Conservation (phyloP, 2,797 vertebrate species). For the Sebastes steindachneri region DNA sequence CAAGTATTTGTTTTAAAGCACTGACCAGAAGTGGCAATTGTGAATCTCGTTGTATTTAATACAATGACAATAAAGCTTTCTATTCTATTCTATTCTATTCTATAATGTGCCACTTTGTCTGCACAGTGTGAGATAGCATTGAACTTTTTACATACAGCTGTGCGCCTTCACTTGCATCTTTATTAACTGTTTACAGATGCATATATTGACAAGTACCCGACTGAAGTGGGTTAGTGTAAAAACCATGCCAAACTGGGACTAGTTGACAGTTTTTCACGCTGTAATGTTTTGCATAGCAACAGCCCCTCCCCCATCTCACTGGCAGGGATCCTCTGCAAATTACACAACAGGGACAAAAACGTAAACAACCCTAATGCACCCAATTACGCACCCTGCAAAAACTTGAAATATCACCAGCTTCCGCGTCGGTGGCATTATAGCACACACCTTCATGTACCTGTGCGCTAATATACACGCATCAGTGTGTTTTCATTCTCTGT, state of each 20-base stretch:
- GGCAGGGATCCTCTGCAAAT: slow-evolving; percentile 74
- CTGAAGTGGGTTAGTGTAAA: slow-evolving; percentile 40
- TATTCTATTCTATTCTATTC: no score
- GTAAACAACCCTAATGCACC: slow-evolving; percentile 17
- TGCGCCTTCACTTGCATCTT: not conserved
- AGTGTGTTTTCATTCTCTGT: not conserved
- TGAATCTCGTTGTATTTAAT: no score
- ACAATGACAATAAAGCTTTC: no score
- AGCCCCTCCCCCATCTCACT: slow-evolving; percentile 73
- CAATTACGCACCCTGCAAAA: not conserved
- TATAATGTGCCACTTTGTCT: not conserved
- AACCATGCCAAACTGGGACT: slow-evolving; percentile 41
- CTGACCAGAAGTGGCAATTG: no score
- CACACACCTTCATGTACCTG: accelerated
- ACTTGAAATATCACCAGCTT: accelerated
- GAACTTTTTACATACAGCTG: not conserved
- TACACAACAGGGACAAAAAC: slow-evolving; percentile 45
- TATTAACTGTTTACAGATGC: not conserved
- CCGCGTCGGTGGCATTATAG: accelerated
- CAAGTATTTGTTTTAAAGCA: no score
- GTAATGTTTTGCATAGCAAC: slow-evolving; percentile 89
- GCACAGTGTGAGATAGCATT: not conserved
- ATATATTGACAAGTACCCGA: not conserved
- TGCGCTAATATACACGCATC: accelerated
- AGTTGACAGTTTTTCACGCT: slow-evolving; percentile 80